Conservation (phyloP, 2,797 vertebrate species). For the Tauraco hartlaubi region DNA sequence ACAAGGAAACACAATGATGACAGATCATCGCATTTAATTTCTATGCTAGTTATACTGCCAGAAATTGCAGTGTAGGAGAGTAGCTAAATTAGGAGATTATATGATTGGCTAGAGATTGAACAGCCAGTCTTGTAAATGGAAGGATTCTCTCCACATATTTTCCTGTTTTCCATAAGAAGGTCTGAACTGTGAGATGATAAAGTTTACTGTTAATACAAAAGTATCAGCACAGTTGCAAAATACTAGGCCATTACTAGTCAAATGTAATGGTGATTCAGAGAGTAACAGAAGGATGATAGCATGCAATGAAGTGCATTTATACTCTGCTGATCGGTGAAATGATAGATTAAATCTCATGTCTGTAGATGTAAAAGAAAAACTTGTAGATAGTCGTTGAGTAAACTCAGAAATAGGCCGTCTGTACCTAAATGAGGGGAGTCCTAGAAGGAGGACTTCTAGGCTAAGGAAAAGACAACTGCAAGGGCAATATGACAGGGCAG, state of each 20-base stretch:
- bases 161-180: neutral
- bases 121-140: neutral
- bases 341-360: neutral
- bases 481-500: neutral
- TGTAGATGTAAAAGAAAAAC: neutral
- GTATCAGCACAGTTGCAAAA: neutral
- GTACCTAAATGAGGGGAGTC: accelerated
- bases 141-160: neutral
- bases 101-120: neutral
- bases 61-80: neutral
- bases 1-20: neutral
- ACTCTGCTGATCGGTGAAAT: neutral
- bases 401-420: neutral
- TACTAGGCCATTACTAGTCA: neutral
- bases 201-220: neutral
- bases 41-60: neutral
- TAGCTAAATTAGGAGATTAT: neutral
- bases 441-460: neutral
- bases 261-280: neutral
- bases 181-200: neutral
- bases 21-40: constrained; percentile 13
- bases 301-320: neutral
- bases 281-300: neutral
- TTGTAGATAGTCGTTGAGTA: neutral
- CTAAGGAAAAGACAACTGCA: neutral